phyloP scores from a whole-genome alignment of 2,888 invertebrate species.

The Pardosa pseudoannulata region DNA sequence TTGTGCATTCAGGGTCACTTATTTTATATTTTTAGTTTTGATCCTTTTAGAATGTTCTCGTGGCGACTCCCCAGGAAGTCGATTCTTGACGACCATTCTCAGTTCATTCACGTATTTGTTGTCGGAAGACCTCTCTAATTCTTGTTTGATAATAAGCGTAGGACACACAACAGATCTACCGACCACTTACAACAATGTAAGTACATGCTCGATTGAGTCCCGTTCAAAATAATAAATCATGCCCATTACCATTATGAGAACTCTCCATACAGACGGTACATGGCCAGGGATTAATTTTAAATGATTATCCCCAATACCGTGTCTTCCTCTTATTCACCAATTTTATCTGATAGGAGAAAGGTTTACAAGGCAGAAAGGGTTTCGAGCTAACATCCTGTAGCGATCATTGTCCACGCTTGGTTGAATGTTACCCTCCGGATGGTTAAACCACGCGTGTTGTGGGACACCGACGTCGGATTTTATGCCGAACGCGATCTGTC shows the following conservation, averaged over 20 bases:
- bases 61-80: neutral
- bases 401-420: slow-evolving; percentile 62
- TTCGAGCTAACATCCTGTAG: slow-evolving; percentile 61
- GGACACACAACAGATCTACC: slow-evolving; percentile 21
- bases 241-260: slow-evolving; percentile 59
- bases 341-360: slow-evolving; percentile 49
- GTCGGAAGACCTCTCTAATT: slow-evolving; percentile 35
- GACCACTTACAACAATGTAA: slow-evolving; percentile 64
- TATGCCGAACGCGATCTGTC: slow-evolving; percentile 55
- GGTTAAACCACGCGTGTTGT: slow-evolving; percentile 63
- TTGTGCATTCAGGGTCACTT: neutral
- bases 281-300: slow-evolving; percentile 71
- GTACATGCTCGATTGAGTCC: slow-evolving; percentile 61
- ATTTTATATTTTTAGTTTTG: neutral
- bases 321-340: slow-evolving; percentile 62
- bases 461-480: slow-evolving; percentile 44
- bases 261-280: slow-evolving; percentile 63
- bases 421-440: slow-evolving; percentile 26
- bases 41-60: neutral
- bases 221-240: slow-evolving; percentile 64
- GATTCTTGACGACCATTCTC: neutral
- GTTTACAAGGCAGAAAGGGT: slow-evolving; percentile 58
- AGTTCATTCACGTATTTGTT: slow-evolving; percentile 6
- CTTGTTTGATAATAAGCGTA: slow-evolving; percentile 46
- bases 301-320: slow-evolving; percentile 66